Evolutionary conservation across 1,140 invertebrate genomes (phyloP).

Genomic region (Coelopa frigida): DNA sequence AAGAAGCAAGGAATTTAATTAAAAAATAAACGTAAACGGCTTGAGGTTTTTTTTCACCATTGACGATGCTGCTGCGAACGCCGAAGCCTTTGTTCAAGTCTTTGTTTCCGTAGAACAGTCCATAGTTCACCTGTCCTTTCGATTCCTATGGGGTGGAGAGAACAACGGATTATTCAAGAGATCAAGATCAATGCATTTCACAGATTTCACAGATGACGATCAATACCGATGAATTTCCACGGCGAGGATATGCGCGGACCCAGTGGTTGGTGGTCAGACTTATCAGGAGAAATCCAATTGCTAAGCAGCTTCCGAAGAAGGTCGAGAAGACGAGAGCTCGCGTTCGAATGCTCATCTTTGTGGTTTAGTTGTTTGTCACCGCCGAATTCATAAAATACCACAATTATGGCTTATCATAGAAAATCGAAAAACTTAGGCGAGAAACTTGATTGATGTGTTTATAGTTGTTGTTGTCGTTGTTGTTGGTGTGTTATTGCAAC

Average conservation of each 20-base stretch:
- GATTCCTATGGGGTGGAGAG: slow-evolving; percentile 49
- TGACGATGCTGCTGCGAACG: slow-evolving; percentile 51
- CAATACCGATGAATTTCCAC: slow-evolving; percentile 54
- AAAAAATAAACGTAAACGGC: background rate
- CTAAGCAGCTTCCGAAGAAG: slow-evolving; percentile 76
- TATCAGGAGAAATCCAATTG: slow-evolving; percentile 72
- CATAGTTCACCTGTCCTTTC: slow-evolving; percentile 71
- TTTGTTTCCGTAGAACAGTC: slow-evolving; percentile 76
- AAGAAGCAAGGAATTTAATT: background rate
- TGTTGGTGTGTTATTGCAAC: no score
- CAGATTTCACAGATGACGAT: no score
- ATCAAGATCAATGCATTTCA: no score
- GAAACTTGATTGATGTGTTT: slow-evolving; percentile 3
- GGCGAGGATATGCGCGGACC: slow-evolving; percentile 68
- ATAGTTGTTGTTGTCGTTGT: no score
- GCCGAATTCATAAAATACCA: background rate
- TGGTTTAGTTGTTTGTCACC: background rate
- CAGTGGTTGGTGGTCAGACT: slow-evolving; percentile 83
- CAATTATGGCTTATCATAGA: no score
- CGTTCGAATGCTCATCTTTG: slow-evolving; percentile 37
- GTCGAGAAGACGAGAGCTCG: slow-evolving; percentile 70
- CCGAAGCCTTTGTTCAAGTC: slow-evolving; percentile 76
- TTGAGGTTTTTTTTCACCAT: slow-evolving; percentile 19
- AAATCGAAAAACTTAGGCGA: slow-evolving; percentile 8
- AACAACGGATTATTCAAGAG: background rate